Evolutionary conservation across 2,888 invertebrate species (phyloP).

Genomic region (Allygus modestus): DNA sequence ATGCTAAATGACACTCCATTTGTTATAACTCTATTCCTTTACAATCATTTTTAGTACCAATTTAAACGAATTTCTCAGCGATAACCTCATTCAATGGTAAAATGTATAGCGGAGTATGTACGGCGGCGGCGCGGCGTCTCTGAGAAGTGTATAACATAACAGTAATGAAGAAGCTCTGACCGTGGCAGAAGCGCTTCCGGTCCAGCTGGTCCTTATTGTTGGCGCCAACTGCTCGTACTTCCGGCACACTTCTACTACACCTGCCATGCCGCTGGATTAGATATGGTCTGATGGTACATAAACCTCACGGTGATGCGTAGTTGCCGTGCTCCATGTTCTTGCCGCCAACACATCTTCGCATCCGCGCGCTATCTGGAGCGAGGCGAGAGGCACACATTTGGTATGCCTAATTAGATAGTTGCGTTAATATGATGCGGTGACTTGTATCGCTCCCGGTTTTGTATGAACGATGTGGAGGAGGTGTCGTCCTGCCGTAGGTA

Average conservation of each 20-base stretch:
- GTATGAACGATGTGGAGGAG: too few species aligned
- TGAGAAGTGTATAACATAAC: neutral
- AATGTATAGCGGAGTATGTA: too few species aligned
- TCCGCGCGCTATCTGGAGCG: neutral
- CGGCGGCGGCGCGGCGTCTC: neutral
- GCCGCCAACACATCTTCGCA: neutral
- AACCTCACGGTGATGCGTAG: too few species aligned
- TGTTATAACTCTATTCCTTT: too few species aligned
- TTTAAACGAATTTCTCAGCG: too few species aligned
- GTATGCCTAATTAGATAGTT: neutral
- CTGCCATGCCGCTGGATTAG: constrained; percentile 15
- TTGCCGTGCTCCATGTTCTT: neutral
- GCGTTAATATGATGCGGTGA: too few species aligned
- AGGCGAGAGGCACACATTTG: neutral
- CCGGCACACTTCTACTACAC: constrained; percentile 20
- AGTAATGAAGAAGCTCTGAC: constrained; percentile 43
- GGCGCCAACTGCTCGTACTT: constrained; percentile 36
- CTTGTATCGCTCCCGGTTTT: too few species aligned
- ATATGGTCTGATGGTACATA: too few species aligned
- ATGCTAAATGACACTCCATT: too few species aligned
- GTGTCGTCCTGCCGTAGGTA: too few species aligned
- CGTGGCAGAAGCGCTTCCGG: constrained; percentile 26
- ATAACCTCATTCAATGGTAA: too few species aligned
- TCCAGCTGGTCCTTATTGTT: constrained; percentile 48
- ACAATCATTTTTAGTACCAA: too few species aligned